Evolutionary conservation across 2,797 vertebrate genomes (phyloP), one percentile per base, ranked within the genome.

Genomic region (Urosaurus nigricauda): DNA sequence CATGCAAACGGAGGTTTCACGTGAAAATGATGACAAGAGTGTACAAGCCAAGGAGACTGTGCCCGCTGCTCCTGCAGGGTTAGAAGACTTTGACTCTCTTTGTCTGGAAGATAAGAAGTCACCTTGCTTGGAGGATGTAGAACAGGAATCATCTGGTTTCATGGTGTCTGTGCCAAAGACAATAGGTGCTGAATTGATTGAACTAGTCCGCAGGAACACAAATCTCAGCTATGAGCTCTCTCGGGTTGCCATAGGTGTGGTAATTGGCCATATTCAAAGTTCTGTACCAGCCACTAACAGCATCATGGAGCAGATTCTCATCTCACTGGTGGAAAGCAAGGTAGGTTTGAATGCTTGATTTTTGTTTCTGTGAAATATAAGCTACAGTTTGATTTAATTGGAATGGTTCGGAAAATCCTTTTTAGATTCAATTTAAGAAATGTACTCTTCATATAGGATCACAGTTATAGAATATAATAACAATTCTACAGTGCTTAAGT

Each of bases 181-280:
- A 0, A 98, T 98, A 0, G 98, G 99, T 82, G 98, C 98, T 0
- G 99, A 99, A 89, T 96, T 99, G 95, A 99, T 99, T 0, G 99
- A 99, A 96, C 97, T 99, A 87, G 98, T 99, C 26, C 98, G 99
- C 92, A 98, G 98, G 95, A 99, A 99, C 97, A 99, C 99, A 0
- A 96, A 97, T 88, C 95, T 99, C 91, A 99, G 98, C 95, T 99
- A 99, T 2, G 98, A 99, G 95, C 96, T 99, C 87, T 99, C 99
- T 0, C 98, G 99, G 0, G 98, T 99, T 19, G 99, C 99, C 11
- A 99, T 99, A 0, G 99, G 98, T 0, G 97, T 99, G 29, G 97
- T 99, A 81, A 98, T 98, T 1, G 99, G 99, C 21, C 99, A 99
- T 90, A 98, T 99, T 95, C 98, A 99, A 97, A 97, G 94, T 75